Evolutionary conservation across 2,888 invertebrate species (phyloP).

Genomic region (Conchocele bisecta): DNA sequence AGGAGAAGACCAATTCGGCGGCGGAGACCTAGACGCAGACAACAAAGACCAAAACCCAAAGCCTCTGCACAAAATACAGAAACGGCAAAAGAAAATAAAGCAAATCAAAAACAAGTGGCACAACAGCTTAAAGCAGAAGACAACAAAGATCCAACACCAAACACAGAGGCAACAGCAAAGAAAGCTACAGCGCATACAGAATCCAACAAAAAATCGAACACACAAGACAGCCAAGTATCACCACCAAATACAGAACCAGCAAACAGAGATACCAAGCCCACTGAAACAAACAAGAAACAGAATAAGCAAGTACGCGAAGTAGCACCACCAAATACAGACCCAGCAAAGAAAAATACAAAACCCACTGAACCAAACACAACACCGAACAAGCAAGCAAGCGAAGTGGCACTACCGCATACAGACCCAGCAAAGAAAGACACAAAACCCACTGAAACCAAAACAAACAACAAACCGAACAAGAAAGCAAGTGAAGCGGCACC

Average conservation of each 20-base stretch:
- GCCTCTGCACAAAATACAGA: too few relatives aligned
- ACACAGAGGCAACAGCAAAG: background rate
- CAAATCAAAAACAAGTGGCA: too few relatives aligned
- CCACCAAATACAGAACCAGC: background rate
- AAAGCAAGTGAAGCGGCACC: too few relatives aligned
- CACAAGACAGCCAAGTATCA: background rate
- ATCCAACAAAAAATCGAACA: background rate
- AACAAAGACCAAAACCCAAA: background rate
- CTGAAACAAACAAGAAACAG: background rate
- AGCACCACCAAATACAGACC: background rate
- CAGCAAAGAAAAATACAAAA: background rate
- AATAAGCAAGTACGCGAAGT: background rate
- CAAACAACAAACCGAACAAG: background rate
- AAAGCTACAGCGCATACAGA: background rate
- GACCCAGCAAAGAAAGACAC: background rate
- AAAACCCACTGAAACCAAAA: background rate
- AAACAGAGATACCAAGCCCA: background rate
- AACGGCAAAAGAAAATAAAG: too few relatives aligned
- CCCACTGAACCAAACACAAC: background rate
- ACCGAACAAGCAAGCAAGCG: background rate
- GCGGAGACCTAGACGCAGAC: background rate
- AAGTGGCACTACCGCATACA: background rate
- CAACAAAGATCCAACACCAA: background rate
- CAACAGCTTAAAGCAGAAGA: background rate
- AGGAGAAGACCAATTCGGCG: conserved; percentile 1